These are phyloP conservation scores for Acrossocheilus fasciatus DNA, from an alignment of 2,797 vertebrate genomes.

Conservation along the genomic window DNA sequence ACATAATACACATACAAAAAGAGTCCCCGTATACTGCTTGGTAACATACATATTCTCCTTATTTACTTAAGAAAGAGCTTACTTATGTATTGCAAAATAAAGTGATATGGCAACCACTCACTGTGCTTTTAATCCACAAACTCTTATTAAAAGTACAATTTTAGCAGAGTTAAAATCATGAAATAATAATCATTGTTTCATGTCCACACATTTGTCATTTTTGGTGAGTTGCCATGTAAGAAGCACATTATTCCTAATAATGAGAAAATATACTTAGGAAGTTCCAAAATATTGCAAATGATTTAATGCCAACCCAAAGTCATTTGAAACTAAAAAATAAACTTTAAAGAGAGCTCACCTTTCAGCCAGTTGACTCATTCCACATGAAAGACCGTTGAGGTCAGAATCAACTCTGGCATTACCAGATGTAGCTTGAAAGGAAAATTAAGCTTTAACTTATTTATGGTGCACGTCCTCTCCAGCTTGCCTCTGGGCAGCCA, in stretches of 20 bases:
- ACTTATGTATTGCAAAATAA: no score
- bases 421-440: constrained; percentile 44
- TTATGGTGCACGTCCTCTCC: constrained; percentile 59
- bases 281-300: background rate
- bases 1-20: background rate
- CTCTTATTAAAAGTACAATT: background rate
- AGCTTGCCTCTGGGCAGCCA: constrained; percentile 48
- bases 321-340: background rate
- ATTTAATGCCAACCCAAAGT: background rate
- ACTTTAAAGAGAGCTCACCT: constrained; percentile 47
- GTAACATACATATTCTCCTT: background rate
- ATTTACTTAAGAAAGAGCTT: background rate
- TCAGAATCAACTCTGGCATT: constrained; percentile 25
- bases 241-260: background rate
- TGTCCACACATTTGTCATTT: background rate
- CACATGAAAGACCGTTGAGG: constrained; percentile 20
- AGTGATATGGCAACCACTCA: no score
- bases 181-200: background rate
- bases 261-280: background rate
- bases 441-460: constrained; percentile 60
- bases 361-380: constrained; percentile 40
- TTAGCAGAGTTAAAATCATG: background rate
- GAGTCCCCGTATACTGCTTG: background rate
- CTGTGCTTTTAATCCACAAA: no score
- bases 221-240: background rate